phyloP scores from a whole-genome alignment of 2,888 invertebrate species.

The Neuroscelio doddi region DNA sequence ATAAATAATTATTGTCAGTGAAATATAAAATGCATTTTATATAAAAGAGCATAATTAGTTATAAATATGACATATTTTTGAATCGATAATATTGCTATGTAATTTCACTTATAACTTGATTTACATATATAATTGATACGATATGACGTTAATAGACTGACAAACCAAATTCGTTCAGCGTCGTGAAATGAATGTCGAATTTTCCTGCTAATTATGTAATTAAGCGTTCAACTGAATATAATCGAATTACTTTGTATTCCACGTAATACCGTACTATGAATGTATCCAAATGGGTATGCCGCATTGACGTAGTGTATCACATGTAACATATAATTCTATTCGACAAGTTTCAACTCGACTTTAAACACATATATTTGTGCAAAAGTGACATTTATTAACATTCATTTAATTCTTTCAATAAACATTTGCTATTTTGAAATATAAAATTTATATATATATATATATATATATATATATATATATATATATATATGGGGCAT shows the following conservation, averaged over 20 bases:
- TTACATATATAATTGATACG: conserved; percentile 5
- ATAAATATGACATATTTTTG: too few species aligned
- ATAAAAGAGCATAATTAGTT: too few species aligned
- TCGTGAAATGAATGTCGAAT: conserved; percentile 12
- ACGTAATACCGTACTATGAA: conserved; percentile 7
- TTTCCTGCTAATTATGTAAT: conserved; percentile 17
- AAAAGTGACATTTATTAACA: not conserved
- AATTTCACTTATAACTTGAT: conserved; percentile 11
- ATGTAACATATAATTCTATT: too few species aligned
- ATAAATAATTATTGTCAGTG: too few species aligned
- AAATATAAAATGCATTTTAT: too few species aligned
- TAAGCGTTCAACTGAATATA: conserved; percentile 7
- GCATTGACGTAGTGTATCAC: too few species aligned
- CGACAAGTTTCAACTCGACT: not conserved
- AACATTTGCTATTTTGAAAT: not conserved
- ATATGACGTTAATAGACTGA: conserved; percentile 15
- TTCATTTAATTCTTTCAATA: not conserved
- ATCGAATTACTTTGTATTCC: conserved; percentile 16
- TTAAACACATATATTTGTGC: not conserved
- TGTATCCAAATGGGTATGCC: too few species aligned
- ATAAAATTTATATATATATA: too few species aligned
- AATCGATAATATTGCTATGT: conserved; percentile 2
- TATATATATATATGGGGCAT: too few species aligned
- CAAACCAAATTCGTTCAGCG: conserved; percentile 10
- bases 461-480: too few species aligned